Base-by-base conservation (phyloP, 1,140 invertebrate species). In the Orchestia grillus region DNA sequence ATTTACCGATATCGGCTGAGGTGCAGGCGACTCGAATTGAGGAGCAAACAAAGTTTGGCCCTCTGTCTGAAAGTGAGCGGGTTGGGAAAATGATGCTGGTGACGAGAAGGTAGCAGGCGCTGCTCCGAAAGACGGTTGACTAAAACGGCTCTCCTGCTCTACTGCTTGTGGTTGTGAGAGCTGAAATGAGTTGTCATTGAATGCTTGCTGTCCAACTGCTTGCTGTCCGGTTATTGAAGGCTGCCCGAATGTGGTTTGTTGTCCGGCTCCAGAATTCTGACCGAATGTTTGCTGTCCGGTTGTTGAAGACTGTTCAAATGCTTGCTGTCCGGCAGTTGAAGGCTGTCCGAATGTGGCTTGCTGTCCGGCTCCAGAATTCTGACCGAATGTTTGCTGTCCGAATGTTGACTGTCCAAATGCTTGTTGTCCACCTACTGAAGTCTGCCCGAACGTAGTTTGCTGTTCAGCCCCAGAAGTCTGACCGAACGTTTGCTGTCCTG, bases 401-500 rank as follows among this genome's bases (percentile, higher is more conserved):
- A 44, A 43, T 92, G 90, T 42, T 28, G 43, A 23, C 44, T 92
- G 90, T 6, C 87, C 87, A 36, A 88, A 88, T n/a, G n/a, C n/a
- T n/a, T n/a, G n/a, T 43, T 94, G 92, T 36, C 92, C 92, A 28
- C 8, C 44, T 40, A 36, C 92, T 11, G 92, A 11, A 44, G 92
- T 19, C 92, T 94, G 92, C 47, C 92, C 92, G 44, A 94, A 94
- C 4, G 92, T 47, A 40, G 44, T 44, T n/a, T 45, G 62, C 62
- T 77, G 62, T 28, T 28, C 62, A 36, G 15, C 40, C 40, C 4
- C 92, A 3, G 44, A 45, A n/a, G 44, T 44, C 44, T 94, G 92
- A 94, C 92, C 92, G 43, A 94, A 43, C 42, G n/a, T 6, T 94
- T 94, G 92, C 44, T 94, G 92, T 40, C 88, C 88, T 42, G 28